Base-by-base conservation (phyloP, 2,113 vertebrate genomes). In the Taxidea taxus region DNA sequence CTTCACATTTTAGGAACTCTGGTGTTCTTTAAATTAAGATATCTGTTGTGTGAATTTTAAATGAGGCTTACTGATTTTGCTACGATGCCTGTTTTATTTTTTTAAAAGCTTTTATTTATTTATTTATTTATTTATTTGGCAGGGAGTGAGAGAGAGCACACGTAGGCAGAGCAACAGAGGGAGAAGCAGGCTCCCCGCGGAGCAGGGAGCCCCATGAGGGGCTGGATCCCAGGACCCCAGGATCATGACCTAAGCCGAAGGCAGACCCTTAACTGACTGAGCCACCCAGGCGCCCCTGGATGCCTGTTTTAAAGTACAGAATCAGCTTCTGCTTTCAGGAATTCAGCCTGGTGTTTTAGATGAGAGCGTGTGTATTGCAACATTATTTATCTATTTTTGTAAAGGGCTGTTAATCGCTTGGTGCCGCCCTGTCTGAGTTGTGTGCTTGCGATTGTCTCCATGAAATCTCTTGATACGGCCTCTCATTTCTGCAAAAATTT, bases 391-490 rank as follows among this genome's bases (percentile, higher is more conserved):
- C 98, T 98, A 98, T 98, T 98, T 98, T 96, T 97, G 91, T 97
- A 98, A 94, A 97, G 96, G 78, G 96, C 96, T 97, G 96, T 95
- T 97, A 97, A 97, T 96, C 93, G 88, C 96, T 97, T 96, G 95
- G 98, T 97, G 95, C 97, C 98, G 94, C 97, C n/a, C 96, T 98
- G 98, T 97, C 93, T 98, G 98, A 96, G 97, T 98, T 98, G 97
- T 97, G 95, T 98, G 81, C 94, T 91, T 89, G 90, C 91, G 90
- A 60, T 96, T 91, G 97, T 96, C 97, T 90, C 72, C 88, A 49
- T 96, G 96, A 96, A 95, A 95, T 96, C 92, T 96, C 84, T 97
- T 96, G 95, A 96, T 96, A 86, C 1, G 21, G 62, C 31, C 62
- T 88, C 93, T 83, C 54, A 18, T 86, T 91, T 93, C 75, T 96